Percentiles rank a stretch among this genome's conserved stretches.
Conservation (phyloP, 2,888 invertebrate species). For the Agonopterix heracliana region DNA sequence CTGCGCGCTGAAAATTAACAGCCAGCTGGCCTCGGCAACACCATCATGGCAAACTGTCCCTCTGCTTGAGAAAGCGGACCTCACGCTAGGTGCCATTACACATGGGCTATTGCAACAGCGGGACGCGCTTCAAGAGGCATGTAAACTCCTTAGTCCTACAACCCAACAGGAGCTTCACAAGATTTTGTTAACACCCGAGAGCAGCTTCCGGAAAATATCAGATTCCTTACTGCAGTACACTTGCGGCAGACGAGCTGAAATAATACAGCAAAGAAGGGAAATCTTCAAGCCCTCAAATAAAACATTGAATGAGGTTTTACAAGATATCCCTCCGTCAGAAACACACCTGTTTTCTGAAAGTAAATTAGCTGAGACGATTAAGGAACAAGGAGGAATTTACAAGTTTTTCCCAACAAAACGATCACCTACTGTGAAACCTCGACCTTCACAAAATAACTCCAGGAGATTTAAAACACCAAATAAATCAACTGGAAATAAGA, state of each 20-base stretch:
- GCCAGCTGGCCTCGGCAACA: constrained; percentile 9
- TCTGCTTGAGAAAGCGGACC: constrained; percentile 9
- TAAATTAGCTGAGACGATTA: not conserved
- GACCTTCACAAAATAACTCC: not conserved
- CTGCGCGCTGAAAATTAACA: constrained; percentile 10
- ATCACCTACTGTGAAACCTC: not conserved
- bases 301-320: not conserved
- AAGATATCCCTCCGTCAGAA: not conserved
- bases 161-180: not conserved
- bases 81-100: constrained; percentile 10
- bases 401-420: not conserved
- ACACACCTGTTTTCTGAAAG: constrained; percentile 5
- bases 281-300: not conserved
- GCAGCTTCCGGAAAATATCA: not conserved
- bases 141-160: not conserved
- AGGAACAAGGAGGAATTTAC: not conserved
- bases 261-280: not conserved
- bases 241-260: constrained; percentile 1
- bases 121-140: constrained; percentile 6
- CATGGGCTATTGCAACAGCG: constrained; percentile 10
- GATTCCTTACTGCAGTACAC: not conserved
- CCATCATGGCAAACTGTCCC: constrained; percentile 9
- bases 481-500: not conserved
- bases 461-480: not conserved
- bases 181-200: not conserved